Conservation (phyloP, 2,113 vertebrate genomes). For the Tachysurus vachellii region DNA sequence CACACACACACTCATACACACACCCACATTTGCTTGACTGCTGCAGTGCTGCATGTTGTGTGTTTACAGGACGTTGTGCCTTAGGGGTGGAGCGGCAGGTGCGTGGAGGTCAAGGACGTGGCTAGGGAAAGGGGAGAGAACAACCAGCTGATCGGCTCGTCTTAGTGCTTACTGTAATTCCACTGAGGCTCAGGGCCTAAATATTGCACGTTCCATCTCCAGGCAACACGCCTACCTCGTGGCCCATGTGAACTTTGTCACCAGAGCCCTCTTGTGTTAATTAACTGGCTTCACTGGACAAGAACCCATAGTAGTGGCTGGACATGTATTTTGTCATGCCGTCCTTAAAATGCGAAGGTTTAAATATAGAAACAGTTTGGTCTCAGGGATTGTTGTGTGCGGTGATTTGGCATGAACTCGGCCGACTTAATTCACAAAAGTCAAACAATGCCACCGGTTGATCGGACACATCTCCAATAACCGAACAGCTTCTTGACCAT, state of each 20-base stretch:
- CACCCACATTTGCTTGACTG: not conserved
- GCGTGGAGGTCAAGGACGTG: conserved; percentile 51
- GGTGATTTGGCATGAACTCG: not conserved
- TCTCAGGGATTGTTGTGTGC: not conserved
- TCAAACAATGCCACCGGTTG: not conserved
- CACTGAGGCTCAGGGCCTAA: conserved; percentile 54
- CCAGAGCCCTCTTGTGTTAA: conserved; percentile 37
- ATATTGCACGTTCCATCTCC: conserved; percentile 29
- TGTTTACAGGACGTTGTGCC: conserved; percentile 10
- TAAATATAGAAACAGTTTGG: not conserved
- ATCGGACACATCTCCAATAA: not conserved
- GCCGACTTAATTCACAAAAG: not conserved
- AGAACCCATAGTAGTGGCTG: not conserved
- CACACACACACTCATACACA: not conserved
- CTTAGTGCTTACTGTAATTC: conserved; percentile 59
- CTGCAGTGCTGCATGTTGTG: not conserved
- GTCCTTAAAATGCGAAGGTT: not conserved
- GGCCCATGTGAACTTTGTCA: conserved; percentile 30
- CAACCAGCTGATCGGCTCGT: conserved; percentile 56
- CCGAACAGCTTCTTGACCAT: not conserved
- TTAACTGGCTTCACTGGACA: conserved; percentile 25
- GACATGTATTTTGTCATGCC: not conserved
- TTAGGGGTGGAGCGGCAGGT: conserved; percentile 40
- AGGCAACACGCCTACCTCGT: conserved; percentile 28
- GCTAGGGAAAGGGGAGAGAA: conserved; percentile 17